Percentiles rank a stretch among this genome's conserved stretches.
phyloP scores from a whole-genome alignment of 2,888 invertebrate species.

The Cactoblastis cactorum region DNA sequence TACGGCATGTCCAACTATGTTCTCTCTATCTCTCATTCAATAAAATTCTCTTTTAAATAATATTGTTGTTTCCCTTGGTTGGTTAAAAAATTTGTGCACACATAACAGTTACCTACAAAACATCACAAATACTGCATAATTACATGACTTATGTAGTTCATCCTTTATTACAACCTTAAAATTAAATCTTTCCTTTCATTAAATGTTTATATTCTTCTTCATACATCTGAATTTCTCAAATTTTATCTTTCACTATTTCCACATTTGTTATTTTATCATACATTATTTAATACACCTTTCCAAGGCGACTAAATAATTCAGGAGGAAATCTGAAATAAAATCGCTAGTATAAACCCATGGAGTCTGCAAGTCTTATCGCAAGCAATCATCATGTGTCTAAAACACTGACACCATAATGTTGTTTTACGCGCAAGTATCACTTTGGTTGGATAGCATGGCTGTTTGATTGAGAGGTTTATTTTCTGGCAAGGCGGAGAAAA shows the following conservation, averaged over 20 bases:
- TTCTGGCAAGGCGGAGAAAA: slow-evolving; percentile 75
- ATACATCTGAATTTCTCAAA: background rate
- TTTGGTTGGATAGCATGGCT: slow-evolving; percentile 40
- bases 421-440: slow-evolving; percentile 53
- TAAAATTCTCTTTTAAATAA: background rate
- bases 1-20: background rate
- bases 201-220: background rate
- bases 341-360: background rate
- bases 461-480: slow-evolving; percentile 68
- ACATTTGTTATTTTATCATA: background rate
- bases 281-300: background rate
- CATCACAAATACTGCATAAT: too few species aligned
- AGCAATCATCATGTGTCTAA: slow-evolving; percentile 38
- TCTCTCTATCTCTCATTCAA: background rate
- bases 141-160: too few species aligned
- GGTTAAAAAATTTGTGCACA: background rate
- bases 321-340: background rate
- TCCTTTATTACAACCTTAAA: background rate
- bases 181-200: background rate
- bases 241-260: background rate
- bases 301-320: background rate
- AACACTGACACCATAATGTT: slow-evolving; percentile 41
- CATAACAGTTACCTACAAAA: background rate
- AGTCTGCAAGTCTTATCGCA: background rate
- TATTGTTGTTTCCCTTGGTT: background rate